A percentile compares a stretch with the other conserved stretches of the same genome.
phyloP scores from a whole-genome alignment of 2,797 vertebrate species.

The Neomorphus geoffroyi region DNA sequence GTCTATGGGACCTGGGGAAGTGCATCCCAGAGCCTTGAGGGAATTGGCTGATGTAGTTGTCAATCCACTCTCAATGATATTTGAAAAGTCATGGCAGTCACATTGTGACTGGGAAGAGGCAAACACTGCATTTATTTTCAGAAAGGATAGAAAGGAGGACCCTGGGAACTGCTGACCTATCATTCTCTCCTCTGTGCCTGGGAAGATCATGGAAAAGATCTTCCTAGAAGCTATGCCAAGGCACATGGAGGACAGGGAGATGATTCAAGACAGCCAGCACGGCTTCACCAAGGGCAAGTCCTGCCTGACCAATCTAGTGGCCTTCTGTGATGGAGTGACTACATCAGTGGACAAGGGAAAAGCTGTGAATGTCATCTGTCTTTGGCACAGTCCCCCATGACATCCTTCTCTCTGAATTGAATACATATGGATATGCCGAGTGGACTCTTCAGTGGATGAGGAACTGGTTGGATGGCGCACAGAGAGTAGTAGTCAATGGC shows the following conservation, averaged over 20 bases:
- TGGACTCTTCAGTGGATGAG: background rate
- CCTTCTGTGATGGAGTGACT: background rate
- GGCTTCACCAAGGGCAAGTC: background rate
- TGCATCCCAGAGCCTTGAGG: background rate
- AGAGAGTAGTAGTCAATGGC: background rate
- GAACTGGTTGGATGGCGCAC: background rate
- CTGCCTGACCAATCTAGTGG: background rate
- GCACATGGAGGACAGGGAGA: background rate
- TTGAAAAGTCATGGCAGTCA: background rate
- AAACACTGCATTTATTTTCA: background rate
- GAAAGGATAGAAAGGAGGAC: background rate
- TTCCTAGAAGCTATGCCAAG: background rate
- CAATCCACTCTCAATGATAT: background rate
- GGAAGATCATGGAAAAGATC: background rate
- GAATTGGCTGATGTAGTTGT: background rate
- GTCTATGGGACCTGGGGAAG: background rate
- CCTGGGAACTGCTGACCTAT: background rate
- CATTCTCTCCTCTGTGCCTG: background rate
- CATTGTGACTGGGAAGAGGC: background rate
- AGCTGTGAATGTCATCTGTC: background rate
- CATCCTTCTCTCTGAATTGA: background rate
- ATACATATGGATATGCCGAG: no score
- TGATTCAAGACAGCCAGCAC: background rate
- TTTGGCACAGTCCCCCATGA: background rate
- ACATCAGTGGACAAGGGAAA: background rate